Evolutionary conservation across 2,113 vertebrate genomes (phyloP).

Genomic region (Microtus richardsoni): DNA sequence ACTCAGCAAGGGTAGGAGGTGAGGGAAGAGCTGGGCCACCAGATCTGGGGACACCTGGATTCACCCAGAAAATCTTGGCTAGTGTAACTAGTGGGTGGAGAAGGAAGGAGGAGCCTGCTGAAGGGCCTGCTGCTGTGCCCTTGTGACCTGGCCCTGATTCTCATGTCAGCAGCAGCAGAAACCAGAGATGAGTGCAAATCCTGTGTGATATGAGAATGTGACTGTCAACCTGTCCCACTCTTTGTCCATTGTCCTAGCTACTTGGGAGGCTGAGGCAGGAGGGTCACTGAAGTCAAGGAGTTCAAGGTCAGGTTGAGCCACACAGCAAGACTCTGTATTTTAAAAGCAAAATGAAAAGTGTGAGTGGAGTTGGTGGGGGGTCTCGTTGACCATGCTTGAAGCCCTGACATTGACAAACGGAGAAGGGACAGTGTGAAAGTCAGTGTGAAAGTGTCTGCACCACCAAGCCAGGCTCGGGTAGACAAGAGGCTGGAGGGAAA

Average conservation of each 20-base stretch:
- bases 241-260: background rate
- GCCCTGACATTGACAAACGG: background rate
- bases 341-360: background rate
- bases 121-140: background rate
- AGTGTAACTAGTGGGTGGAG: background rate
- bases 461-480: background rate
- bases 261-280: background rate
- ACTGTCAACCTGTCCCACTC: background rate
- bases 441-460: background rate
- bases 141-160: background rate
- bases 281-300: background rate
- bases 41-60: rapidly evolving
- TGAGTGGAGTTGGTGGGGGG: background rate
- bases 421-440: background rate
- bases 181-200: background rate
- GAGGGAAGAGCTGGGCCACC: background rate
- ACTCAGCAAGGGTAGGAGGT: background rate
- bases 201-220: background rate
- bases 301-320: background rate
- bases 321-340: background rate
- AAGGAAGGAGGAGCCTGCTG: background rate
- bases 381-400: too few relatives aligned
- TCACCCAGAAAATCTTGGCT: background rate
- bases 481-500: too few relatives aligned
- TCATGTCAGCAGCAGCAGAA: background rate